Evolutionary conservation across 2,113 vertebrate genomes (phyloP), one percentile per base, ranked within the genome.

Genomic region (Passer montanus): DNA sequence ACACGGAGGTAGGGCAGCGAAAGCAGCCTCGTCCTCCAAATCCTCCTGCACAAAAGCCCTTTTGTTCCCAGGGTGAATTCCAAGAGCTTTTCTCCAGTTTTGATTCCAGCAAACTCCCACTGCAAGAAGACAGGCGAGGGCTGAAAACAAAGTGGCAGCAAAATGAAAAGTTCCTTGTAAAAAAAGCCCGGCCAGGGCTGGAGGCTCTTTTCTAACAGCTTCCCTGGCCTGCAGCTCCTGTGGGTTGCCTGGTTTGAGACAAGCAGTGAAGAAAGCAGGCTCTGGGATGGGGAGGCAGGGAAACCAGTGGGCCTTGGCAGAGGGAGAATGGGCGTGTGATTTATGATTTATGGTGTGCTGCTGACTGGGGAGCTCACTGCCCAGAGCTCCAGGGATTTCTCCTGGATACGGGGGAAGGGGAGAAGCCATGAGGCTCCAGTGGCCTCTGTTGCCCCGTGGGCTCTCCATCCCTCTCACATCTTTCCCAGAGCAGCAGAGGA

Each of bases 31-130:
- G 3, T 87, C 84, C 84, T 94, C 75, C 89, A 89, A 35, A 89
- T 66, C 93, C 81, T 94, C 69, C 84, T 62, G 94, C 89, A 96
- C 93, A 95, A 94, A 96, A 95, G 58, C 74, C n/a, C 70, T 94
- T 95, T 89, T 96, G 89, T 96, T 96, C 63, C 55, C 27, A 4
- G 43, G 59, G 89, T 90, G 91, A 76, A 92, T 95, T 95, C 93
- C 93, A 63, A 84, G 90, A 94, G 94, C 83, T 94, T 96, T 90
- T 88, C 85, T 97, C 85, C 89, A 67, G 41, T 91, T 95, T 73
- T 77, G 76, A 49, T 94, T 92, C 87, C 77, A 89, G 81, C 73
- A 68, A 82, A 94, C 89, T 85, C 87, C 94, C 91, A 89, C 87
- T 89, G 82, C 87, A 96, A 55, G 79, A 62, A 62, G 88, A 60